Evolutionary conservation across 1,140 invertebrate genomes (phyloP).

Genomic region (Streblospio benedicti): DNA sequence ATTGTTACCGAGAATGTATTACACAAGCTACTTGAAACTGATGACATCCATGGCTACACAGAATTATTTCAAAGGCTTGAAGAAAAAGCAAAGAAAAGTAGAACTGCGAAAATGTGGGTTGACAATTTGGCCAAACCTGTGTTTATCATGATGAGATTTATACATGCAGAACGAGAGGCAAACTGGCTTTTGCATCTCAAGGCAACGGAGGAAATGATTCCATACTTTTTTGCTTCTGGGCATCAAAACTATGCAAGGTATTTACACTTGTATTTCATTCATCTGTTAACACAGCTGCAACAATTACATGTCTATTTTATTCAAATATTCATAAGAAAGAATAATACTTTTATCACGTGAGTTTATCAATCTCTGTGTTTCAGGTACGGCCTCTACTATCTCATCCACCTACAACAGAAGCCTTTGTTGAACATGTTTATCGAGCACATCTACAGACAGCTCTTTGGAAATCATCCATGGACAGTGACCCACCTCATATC

Average conservation of each 20-base stretch:
- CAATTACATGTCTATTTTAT: no score
- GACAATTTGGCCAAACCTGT: background rate
- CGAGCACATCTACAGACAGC: no score
- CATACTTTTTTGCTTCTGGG: background rate
- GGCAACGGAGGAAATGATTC: background rate
- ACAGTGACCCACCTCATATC: no score
- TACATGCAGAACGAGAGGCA: background rate
- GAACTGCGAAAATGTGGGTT: background rate
- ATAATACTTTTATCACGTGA: no score
- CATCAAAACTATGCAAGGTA: background rate
- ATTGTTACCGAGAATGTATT: background rate
- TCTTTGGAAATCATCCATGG: no score
- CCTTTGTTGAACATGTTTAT: no score
- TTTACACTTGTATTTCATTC: no score
- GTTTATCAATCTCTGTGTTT: no score
- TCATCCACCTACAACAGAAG: no score
- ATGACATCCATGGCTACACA: background rate
- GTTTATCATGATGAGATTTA: background rate
- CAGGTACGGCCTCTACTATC: no score
- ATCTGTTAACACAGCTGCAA: no score
- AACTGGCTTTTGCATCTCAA: background rate
- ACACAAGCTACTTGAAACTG: background rate
- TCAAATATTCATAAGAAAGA: no score
- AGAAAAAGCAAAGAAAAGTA: background rate
- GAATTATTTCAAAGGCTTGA: background rate